Percentiles rank a stretch among this genome's conserved stretches.
These are phyloP conservation scores for Xenentodon cancila DNA, from an alignment of 2,797 vertebrate species.

Conservation along the genomic window DNA sequence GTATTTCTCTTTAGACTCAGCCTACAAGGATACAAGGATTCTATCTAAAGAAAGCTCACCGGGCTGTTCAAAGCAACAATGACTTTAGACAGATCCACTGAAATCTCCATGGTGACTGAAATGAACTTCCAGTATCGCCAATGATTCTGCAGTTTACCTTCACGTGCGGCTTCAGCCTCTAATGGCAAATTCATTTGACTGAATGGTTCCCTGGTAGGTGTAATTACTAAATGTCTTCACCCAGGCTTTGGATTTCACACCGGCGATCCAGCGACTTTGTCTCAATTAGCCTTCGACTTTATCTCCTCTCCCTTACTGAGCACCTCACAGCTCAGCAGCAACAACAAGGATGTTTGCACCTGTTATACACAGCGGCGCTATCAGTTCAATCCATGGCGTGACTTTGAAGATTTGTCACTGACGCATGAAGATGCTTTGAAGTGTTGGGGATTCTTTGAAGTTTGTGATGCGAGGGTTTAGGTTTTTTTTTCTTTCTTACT, in stretches of 20 bases:
- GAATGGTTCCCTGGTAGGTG: slow-evolving; percentile 65
- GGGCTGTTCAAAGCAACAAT: neutral
- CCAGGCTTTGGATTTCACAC: slow-evolving; percentile 55
- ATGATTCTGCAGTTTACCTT: slow-evolving; percentile 57
- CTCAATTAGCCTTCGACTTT: slow-evolving; percentile 76
- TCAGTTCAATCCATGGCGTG: slow-evolving; percentile 64
- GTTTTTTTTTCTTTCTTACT: slow-evolving; percentile 17
- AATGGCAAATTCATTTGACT: slow-evolving; percentile 67
- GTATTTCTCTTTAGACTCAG: too few relatives aligned
- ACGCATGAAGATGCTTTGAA: slow-evolving; percentile 71
- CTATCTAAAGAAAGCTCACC: neutral
- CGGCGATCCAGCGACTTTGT: slow-evolving; percentile 67
- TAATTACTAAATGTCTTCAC: slow-evolving; percentile 73
- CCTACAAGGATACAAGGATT: neutral
- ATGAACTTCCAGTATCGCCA: slow-evolving; percentile 47
- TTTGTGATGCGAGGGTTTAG: slow-evolving; percentile 30
- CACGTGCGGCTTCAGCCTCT: slow-evolving; percentile 60
- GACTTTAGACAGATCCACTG: slow-evolving; percentile 15
- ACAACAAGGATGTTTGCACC: slow-evolving; percentile 70
- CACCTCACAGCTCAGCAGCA: slow-evolving; percentile 59
- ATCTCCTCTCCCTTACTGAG: slow-evolving; percentile 59
- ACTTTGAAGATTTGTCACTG: slow-evolving; percentile 74
- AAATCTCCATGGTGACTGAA: slow-evolving; percentile 6
- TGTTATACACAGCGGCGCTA: slow-evolving; percentile 58
- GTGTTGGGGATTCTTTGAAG: slow-evolving; percentile 69